These are phyloP conservation scores for Artemia sinica DNA, from an alignment of 2,888 invertebrate species.

Conservation along the genomic window DNA sequence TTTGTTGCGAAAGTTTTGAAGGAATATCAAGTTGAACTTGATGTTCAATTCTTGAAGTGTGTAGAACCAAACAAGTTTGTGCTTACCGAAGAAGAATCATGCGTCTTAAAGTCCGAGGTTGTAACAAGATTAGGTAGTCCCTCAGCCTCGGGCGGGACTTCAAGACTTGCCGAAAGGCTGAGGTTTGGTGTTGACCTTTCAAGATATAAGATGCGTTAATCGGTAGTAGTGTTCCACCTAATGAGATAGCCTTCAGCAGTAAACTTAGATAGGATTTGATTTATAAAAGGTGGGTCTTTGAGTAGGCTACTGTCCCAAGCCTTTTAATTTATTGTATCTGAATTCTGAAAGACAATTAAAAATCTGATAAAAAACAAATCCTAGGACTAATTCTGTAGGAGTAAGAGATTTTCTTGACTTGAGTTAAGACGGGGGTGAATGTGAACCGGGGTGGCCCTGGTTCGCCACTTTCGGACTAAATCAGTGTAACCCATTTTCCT, in stretches of 20 bases:
- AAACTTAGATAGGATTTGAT: too few species aligned
- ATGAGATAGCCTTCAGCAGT: too few species aligned
- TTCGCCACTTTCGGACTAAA: neutral
- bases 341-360: too few species aligned
- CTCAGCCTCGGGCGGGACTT: neutral
- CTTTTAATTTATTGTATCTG: too few species aligned
- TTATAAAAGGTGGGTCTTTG: too few species aligned
- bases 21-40: conserved; percentile 1
- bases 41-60: conserved; percentile 1
- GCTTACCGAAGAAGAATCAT: neutral
- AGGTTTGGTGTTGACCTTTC: neutral
- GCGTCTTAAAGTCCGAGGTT: neutral
- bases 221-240: too few species aligned
- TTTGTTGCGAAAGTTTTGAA: neutral
- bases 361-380: too few species aligned
- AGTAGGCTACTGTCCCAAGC: neutral
- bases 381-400: neutral
- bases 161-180: neutral
- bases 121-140: neutral
- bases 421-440: neutral
- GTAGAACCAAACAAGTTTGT: neutral
- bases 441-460: conserved; percentile 1
- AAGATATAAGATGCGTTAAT: too few species aligned
- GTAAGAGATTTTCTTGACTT: neutral
- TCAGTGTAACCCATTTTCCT: neutral